Conservation (phyloP, 2,888 invertebrate genomes). For the Anoncus sp. region DNA sequence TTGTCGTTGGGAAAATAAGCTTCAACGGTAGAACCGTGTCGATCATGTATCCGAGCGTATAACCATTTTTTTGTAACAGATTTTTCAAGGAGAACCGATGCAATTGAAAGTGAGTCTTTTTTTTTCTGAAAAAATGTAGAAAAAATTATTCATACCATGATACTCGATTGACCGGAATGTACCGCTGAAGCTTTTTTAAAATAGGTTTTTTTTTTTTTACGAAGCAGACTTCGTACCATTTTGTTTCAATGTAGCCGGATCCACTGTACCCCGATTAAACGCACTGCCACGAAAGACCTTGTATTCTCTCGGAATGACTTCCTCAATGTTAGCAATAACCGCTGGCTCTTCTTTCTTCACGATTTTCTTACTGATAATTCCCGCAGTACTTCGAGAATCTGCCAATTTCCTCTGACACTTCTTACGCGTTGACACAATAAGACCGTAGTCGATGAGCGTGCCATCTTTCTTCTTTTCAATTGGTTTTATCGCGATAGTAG, state of each 20-base stretch:
- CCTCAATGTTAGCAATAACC: slow-evolving; percentile 54
- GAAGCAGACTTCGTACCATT: slow-evolving; percentile 30
- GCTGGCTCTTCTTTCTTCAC: slow-evolving; percentile 43
- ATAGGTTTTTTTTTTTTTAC: background rate
- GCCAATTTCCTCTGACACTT: slow-evolving; percentile 60
- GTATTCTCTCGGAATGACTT: slow-evolving; percentile 51
- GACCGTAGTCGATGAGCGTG: slow-evolving; percentile 72
- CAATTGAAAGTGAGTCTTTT: too few relatives aligned
- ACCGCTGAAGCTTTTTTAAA: background rate
- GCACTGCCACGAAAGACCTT: slow-evolving; percentile 37
- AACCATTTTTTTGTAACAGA: too few relatives aligned
- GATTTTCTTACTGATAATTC: slow-evolving; percentile 35
- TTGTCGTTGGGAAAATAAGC: background rate
- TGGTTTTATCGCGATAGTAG: slow-evolving; percentile 66
- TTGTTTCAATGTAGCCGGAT: slow-evolving; percentile 15
- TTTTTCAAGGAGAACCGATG: too few relatives aligned
- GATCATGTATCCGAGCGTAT: background rate
- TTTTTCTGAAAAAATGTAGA: background rate
- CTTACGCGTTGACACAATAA: slow-evolving; percentile 70
- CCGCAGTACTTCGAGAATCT: slow-evolving; percentile 36
- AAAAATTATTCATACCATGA: background rate
- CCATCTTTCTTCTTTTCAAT: slow-evolving; percentile 73
- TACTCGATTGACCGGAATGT: background rate
- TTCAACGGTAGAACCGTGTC: background rate
- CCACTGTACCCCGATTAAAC: slow-evolving; percentile 30